Percentiles rank a stretch among this genome's conserved stretches.
Conservation (phyloP, 2,888 invertebrate genomes). For the Chymomyza procnemis region DNA sequence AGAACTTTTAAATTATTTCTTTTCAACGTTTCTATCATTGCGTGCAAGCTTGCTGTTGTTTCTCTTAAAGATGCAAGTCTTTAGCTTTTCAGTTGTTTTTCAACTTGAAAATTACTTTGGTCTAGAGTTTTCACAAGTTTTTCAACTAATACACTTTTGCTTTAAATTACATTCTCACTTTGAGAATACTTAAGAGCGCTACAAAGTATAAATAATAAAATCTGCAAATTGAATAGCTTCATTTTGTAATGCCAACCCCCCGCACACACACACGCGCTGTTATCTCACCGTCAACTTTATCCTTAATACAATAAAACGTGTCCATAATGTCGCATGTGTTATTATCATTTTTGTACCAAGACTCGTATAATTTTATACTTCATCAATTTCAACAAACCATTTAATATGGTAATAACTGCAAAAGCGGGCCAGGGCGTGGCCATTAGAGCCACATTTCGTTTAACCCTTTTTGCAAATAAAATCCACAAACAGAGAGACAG, state of each 20-base stretch:
- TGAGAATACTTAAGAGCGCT: neutral
- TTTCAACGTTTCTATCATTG: neutral
- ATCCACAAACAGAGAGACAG: neutral
- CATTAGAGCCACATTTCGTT: neutral
- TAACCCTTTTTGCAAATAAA: constrained; percentile 44
- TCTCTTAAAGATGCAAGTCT: neutral
- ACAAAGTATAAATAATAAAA: neutral
- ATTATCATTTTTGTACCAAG: constrained; percentile 29
- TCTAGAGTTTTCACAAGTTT: neutral
- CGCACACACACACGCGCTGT: too few relatives aligned
- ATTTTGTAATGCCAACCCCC: neutral
- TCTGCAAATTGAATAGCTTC: neutral
- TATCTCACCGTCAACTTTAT: neutral
- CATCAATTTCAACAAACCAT: constrained; percentile 61
- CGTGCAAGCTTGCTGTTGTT: too few relatives aligned
- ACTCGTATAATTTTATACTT: constrained; percentile 62
- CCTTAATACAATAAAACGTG: constrained; percentile 45
- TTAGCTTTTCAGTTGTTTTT: neutral
- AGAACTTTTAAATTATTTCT: neutral
- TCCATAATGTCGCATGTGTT: constrained; percentile 48
- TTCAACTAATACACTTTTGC: neutral
- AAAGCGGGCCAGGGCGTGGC: constrained; percentile 19
- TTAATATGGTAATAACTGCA: constrained; percentile 59
- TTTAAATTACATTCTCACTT: neutral
- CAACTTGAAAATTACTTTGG: neutral